Evolutionary conservation across 2,113 vertebrate genomes (phyloP).

Genomic region (Sinocyclocheilus anophthalmus): DNA sequence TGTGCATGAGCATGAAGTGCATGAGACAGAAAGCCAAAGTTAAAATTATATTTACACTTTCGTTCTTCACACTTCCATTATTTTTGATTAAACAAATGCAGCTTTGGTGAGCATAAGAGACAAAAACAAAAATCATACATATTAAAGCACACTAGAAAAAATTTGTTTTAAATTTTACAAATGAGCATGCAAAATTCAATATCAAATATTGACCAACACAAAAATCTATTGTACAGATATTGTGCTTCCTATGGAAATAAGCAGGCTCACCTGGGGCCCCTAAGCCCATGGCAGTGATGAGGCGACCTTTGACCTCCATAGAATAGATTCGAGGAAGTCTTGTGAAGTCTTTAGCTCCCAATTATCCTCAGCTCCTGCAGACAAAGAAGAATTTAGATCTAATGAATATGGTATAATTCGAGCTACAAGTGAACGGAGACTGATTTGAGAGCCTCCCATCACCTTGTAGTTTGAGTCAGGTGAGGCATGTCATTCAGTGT

Average conservation of each 20-base stretch:
- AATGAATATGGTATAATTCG: constrained; percentile 7
- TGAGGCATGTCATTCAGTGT: constrained; percentile 50
- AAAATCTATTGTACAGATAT: background rate
- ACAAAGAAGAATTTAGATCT: background rate
- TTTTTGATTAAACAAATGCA: too few relatives aligned
- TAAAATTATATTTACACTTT: background rate
- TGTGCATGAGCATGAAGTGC: constrained; percentile 34
- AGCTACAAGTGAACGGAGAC: background rate
- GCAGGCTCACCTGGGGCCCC: constrained; percentile 77
- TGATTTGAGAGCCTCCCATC: background rate
- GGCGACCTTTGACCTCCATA: constrained; percentile 88
- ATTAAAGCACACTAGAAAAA: background rate
- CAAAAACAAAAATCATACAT: too few relatives aligned
- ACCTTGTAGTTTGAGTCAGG: constrained; percentile 64
- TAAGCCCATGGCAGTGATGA: constrained; percentile 80
- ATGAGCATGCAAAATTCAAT: background rate
- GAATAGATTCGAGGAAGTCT: constrained; percentile 62
- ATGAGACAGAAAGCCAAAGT: background rate
- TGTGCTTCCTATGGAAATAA: background rate
- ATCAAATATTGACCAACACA: background rate
- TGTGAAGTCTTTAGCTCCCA: constrained; percentile 57
- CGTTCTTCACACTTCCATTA: too few relatives aligned
- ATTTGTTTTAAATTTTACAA: background rate
- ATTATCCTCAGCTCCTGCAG: constrained; percentile 66
- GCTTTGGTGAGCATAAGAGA: too few relatives aligned